Base-by-base conservation (phyloP, 1,140 invertebrate genomes). In the Argopecten irradians region DNA sequence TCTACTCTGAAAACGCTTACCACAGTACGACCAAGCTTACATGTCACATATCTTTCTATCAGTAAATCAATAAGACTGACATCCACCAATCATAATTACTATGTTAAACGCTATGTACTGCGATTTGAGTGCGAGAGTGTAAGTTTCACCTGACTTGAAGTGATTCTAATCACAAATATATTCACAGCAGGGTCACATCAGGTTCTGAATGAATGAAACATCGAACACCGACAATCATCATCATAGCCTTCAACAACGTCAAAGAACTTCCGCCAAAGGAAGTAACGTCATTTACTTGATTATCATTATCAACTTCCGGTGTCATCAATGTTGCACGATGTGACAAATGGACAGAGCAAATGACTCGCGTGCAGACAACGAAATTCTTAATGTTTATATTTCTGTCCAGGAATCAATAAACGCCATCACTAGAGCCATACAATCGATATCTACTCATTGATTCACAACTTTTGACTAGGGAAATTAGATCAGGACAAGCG, bases 251-350 rank as follows among this genome's bases (percentile, higher is more conserved):
- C 55, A 28, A 71, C 55, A 11, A 71, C 55, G 55, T 71, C 55
- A 71, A 71, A n/a, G 55, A 71, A 71, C 55, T 71, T 71, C 55
- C 55, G 55, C 55, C n/a, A 71, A 28, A 28, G n/a, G 55, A 71
- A 71, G 55, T 71, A n/a, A 71, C n/a, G 55, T 71, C 55, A 71
- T 71, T 71, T 71, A 71, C 28, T 28, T 71, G n/a, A 71, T 71
- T 71, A 5, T 71, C 55, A 71, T 71, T 28, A 71, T 71, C 22
- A 71, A 71, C 55, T 3, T 71, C 55, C 55, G 55, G 55, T 71
- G 55, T 71, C 55, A 71, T 71, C 55, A 71, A 71, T 71, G n/a
- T 71, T 71, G 55, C 55, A 71, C 55, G 55, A 71, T 16, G 43
- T 46, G 43, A 46, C 43, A 46, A 46, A 46, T 71, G 55, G 55